A percentile compares a stretch with the other conserved stretches of the same genome.
Conservation (phyloP, 2,113 vertebrate genomes). For the Aptenodytes forsteri region DNA sequence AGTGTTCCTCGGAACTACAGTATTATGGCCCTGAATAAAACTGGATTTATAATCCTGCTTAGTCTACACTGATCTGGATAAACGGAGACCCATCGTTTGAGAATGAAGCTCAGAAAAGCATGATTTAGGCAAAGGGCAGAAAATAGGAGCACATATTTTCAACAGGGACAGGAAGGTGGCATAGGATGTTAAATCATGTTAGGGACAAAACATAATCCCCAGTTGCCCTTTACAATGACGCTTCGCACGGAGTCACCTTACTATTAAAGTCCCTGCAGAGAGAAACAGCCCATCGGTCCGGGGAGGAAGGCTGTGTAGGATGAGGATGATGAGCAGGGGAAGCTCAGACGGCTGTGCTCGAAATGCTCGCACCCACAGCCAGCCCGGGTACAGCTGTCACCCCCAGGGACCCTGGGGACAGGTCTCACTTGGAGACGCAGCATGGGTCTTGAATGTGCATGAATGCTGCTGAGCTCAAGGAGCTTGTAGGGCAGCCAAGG, state of each 20-base stretch:
- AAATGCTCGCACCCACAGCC: neutral
- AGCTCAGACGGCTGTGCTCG: neutral
- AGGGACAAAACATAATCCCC: conserved; percentile 20
- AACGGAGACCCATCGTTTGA: conserved; percentile 5
- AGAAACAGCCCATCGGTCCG: rapidly evolving
- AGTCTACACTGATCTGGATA: conserved; percentile 66
- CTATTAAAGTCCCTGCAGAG: neutral
- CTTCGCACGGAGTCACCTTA: neutral
- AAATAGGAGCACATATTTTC: neutral
- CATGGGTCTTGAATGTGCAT: rapidly evolving
- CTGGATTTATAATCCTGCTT: conserved; percentile 72
- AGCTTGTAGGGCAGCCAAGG: neutral
- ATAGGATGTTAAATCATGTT: neutral
- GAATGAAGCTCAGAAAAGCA: neutral
- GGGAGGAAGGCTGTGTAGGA: neutral
- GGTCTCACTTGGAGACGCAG: neutral
- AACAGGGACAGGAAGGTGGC: conserved; percentile 28
- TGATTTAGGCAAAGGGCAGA: conserved; percentile 10
- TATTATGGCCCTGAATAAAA: conserved; percentile 56
- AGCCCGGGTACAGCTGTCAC: neutral
- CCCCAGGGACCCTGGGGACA: neutral
- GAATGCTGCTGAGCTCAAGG: neutral
- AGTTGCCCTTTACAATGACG: conserved; percentile 2
- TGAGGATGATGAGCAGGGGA: neutral
- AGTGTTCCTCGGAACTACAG: conserved; percentile 40